phyloP scores from a whole-genome alignment of 2,113 vertebrate species.

The Marmota monax region DNA sequence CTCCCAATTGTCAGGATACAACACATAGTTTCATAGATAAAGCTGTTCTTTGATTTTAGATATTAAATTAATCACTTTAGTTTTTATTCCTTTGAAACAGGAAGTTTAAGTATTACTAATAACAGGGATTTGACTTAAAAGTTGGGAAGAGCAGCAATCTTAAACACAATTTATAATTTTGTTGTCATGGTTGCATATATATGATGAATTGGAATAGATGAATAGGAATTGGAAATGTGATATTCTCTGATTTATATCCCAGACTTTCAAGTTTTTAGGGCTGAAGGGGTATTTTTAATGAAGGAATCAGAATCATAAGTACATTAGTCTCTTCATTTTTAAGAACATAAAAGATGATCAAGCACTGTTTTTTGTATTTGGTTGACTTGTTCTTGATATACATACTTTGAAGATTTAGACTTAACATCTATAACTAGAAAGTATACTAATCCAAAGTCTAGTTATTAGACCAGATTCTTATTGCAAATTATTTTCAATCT shows the following conservation, averaged over 20 bases:
- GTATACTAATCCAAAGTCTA: neutral
- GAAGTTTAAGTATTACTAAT: constrained; percentile 59
- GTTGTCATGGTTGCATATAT: neutral
- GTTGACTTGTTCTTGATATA: neutral
- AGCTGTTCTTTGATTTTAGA: constrained; percentile 47
- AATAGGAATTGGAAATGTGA: neutral
- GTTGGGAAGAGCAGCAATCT: constrained; percentile 19
- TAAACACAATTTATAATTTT: constrained; percentile 15
- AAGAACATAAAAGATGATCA: neutral
- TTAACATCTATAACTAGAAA: neutral
- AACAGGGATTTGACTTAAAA: constrained; percentile 35
- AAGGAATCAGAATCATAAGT: neutral
- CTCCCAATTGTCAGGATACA: neutral
- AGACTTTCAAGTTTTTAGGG: constrained; percentile 16
- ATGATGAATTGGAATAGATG: neutral
- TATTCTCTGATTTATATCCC: neutral
- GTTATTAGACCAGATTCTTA: constrained; percentile 20
- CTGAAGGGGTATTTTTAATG: constrained; percentile 15
- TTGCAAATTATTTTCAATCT: neutral
- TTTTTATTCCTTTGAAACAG: constrained; percentile 51
- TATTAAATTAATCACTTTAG: constrained; percentile 46
- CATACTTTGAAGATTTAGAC: neutral
- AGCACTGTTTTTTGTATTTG: neutral
- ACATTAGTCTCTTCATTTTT: neutral
- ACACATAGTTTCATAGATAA: constrained; percentile 38